These are phyloP conservation scores for Scolopax rusticola DNA, from an alignment of 2,797 vertebrate genomes.

Conservation along the genomic window DNA sequence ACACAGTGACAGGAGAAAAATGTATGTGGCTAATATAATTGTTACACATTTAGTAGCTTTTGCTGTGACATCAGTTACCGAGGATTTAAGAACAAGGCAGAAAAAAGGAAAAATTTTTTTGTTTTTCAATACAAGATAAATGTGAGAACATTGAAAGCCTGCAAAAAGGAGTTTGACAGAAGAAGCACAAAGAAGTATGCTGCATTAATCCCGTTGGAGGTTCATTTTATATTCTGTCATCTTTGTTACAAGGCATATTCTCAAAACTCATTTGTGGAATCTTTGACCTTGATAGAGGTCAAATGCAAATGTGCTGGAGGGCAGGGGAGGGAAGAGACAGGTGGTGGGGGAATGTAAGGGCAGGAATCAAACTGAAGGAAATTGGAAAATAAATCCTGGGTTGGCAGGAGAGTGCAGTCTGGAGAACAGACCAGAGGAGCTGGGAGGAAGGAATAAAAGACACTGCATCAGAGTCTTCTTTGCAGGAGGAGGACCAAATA, in stretches of 20 bases:
- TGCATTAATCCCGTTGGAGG: neutral
- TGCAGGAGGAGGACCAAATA: conserved; percentile 52
- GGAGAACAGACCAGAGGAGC: neutral
- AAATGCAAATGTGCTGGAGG: neutral
- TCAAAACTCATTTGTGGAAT: conserved; percentile 20
- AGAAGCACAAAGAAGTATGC: neutral
- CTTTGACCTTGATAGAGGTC: conserved; percentile 48
- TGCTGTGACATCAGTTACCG: conserved; percentile 30
- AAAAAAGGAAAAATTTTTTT: neutral
- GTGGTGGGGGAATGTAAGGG: neutral
- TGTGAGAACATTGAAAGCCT: neutral
- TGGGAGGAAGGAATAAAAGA: neutral
- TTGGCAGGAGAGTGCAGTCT: neutral
- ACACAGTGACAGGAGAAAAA: conserved; percentile 43
- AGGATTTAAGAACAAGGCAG: conserved; percentile 17
- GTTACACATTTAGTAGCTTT: conserved; percentile 54
- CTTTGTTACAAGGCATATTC: neutral
- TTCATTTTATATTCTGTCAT: neutral
- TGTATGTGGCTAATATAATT: conserved; percentile 41
- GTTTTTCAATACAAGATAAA: neutral
- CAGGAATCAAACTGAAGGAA: neutral
- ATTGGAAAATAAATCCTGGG: conserved; percentile 50
- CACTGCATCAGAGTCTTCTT: conserved; percentile 18
- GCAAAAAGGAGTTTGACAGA: neutral
- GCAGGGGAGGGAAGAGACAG: neutral